Evolutionary conservation across 2,113 vertebrate genomes (phyloP), one percentile per base, ranked within the genome.

Genomic region (Caranx melampygus): DNA sequence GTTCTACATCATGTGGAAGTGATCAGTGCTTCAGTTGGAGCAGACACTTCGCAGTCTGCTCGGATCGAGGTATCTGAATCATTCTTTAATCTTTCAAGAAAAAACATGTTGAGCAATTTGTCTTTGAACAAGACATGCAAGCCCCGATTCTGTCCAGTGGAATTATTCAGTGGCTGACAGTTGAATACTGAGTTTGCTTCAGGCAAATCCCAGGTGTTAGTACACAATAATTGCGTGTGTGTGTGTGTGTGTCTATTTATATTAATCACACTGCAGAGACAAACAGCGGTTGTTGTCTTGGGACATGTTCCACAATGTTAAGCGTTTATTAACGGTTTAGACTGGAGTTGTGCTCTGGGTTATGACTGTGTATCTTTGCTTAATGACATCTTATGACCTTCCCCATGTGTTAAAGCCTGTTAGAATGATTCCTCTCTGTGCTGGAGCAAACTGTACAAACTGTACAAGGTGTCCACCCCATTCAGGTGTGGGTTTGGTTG

Each of bases 1-100:
- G 8, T 6, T 65, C 15, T 45, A 21, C 57, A 18, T 10, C 3
- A n/a, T 5, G 52, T 13, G 62, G 7, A 12, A 58, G 64, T 75
- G 78, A 84, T 83, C 83, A 79, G 72, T 81, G 65, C 77, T 35
- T 58, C 1, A 18, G 57, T 64, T 20, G 3, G 2, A 75, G 78
- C 77, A 18, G 40, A 14, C 62, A 14, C 72, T 52, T 52, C 45
- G 10, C 59, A 52, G 58, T 47, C 72, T 34, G 59, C 6, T 54
- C 3, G 14, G 58, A 76, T 33, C 5, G 8, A 21, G 12, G n/a
- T 13, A 26, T 37, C 63, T 35, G 34, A 59, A 65, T 79, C 21
- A 71, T 66, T 79, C 42, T 63, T 73, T 63, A 75, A 84, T 86
- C 21, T 58, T 42, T 15, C 15, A 55, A 26, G 12, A 31, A 18